phyloP scores from a whole-genome alignment of 2,797 vertebrate species.

The Champsocephalus gunnari region DNA sequence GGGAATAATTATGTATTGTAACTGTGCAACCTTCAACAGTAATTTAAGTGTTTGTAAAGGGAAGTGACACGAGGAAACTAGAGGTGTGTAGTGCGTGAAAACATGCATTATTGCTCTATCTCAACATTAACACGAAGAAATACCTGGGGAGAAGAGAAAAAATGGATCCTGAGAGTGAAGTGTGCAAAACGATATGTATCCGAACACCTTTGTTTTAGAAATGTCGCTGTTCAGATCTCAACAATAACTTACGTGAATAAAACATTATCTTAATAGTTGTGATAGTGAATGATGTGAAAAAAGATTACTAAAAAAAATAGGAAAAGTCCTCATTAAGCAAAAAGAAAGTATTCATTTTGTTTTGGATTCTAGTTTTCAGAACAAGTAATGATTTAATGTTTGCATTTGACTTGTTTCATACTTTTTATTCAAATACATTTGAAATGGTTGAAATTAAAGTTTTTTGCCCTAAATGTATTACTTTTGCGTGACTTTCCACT shows the following conservation, averaged over 20 bases:
- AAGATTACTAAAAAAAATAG: no score
- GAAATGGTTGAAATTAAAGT: no score
- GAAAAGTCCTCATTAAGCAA: background rate
- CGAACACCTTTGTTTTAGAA: background rate
- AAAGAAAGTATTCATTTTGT: background rate
- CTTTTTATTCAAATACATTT: no score
- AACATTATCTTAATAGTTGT: background rate
- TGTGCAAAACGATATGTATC: slow-evolving; percentile 30
- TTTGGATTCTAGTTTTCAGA: background rate
- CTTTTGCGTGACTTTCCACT: background rate
- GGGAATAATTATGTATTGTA: background rate
- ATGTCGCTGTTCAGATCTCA: background rate
- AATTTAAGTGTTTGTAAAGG: no score
- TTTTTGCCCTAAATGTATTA: background rate
- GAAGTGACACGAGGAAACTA: no score
- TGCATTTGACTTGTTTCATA: no score
- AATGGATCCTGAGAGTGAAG: slow-evolving; percentile 19
- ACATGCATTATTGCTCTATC: no score
- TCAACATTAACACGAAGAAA: background rate
- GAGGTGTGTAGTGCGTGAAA: background rate
- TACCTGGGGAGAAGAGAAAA: slow-evolving; percentile 16
- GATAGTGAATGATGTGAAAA: background rate
- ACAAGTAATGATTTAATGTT: background rate
- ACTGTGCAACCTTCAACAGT: no score
- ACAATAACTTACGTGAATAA: background rate